Conservation (phyloP, 1,140 invertebrate species). For the Drosophila sturtevanti region DNA sequence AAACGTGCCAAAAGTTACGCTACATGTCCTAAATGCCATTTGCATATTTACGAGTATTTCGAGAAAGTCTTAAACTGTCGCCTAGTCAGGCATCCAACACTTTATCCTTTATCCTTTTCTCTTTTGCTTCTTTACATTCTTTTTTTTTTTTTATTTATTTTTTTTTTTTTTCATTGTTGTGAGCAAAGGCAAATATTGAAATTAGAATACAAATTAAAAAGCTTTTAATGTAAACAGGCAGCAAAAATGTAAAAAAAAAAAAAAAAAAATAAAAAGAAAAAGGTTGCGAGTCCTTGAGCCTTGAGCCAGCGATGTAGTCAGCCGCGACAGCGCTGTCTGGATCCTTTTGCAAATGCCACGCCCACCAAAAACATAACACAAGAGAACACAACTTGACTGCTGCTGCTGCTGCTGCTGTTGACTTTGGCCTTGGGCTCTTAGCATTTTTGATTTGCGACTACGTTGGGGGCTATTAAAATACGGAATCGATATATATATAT, state of each 20-base stretch:
- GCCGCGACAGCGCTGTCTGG: neutral
- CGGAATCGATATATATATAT: constrained; percentile 21
- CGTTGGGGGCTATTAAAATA: constrained; percentile 14
- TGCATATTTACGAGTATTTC: constrained; percentile 59
- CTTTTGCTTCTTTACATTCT: constrained; percentile 29
- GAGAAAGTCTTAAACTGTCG: constrained; percentile 32
- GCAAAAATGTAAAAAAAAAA: neutral
- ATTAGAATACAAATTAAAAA: constrained; percentile 80
- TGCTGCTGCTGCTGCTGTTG: constrained; percentile 31
- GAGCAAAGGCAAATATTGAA: constrained; percentile 71
- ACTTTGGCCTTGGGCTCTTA: constrained; percentile 33
- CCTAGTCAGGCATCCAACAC: neutral
- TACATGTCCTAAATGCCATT: constrained; percentile 75
- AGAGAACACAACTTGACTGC: constrained; percentile 19
- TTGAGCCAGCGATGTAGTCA: constrained; percentile 8
- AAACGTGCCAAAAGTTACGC: constrained; percentile 74
- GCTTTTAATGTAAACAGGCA: constrained; percentile 75
- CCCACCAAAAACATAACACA: constrained; percentile 16
- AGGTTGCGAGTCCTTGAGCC: constrained; percentile 43
- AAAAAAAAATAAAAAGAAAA: constrained; percentile 20
- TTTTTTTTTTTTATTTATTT: constrained; percentile 21
- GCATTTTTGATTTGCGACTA: constrained; percentile 54
- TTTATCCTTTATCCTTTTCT: constrained; percentile 39
- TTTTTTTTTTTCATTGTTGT: constrained; percentile 70
- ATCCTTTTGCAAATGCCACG: constrained; percentile 28